Base-by-base conservation (phyloP, 2,113 vertebrate species). In the Osmerus eperlanus region DNA sequence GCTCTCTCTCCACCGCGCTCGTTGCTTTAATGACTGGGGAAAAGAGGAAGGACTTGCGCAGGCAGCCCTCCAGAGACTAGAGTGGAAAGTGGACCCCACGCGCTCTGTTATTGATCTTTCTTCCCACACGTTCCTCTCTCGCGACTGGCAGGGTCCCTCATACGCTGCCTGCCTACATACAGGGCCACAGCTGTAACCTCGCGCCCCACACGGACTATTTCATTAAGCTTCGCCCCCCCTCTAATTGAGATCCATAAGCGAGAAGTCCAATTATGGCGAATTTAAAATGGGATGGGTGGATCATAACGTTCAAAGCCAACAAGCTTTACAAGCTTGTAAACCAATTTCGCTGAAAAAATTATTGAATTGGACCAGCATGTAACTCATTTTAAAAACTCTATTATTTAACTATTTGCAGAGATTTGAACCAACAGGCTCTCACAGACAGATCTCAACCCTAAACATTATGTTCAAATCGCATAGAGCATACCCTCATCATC, bases 131-230 rank as follows among this genome's bases (percentile, higher is more conserved):
- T 65, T 41, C 19, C 28, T 51, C 64, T 51, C 36, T 65, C 13
- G 18, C 32, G n/a, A 19, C 41, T 65, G 9, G 58, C 21, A 21
- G 58, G 18, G 36, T 65, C 32, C 41, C 64, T 4, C 32, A 14
- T 11, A 3, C 3, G 11, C 41, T 65, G 41, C 28, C 41, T 65
- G 41, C 28, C 3, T 18, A 65, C 16, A 65, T n/a, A 8, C 64
- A n/a, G 64, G 64, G 41, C 32, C 63, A 64, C 64, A 65, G 64
- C 64, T 65, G 64, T 19, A 18, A 41, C 64, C 64, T 65, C 41
- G n/a, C 32, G 13, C 64, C 64, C 64, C 36, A 47, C 19, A 21
- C 64, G 16, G 41, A 65, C 64, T 65, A 52, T 65, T 65, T 65
- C 32, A 65, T 65, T 65, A 60, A 51, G 36, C 41, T 41, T 13